Conservation (phyloP, 2,888 invertebrate genomes). For the Stenodema calcarata region DNA sequence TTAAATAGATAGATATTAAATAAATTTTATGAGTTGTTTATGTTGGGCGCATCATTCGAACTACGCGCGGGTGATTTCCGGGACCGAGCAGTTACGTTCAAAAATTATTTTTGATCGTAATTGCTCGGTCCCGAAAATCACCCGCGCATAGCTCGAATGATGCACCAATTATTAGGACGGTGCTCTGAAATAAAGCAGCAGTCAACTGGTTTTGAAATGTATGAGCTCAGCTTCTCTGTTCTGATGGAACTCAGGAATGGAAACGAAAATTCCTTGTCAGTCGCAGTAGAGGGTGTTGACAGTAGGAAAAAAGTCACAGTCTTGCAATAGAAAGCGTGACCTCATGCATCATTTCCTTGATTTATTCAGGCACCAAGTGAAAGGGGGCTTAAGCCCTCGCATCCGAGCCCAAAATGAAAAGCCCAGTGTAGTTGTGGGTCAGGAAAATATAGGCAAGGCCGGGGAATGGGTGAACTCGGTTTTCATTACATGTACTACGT, state of each 20-base stretch:
- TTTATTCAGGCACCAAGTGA: constrained; percentile 19
- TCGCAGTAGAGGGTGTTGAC: neutral
- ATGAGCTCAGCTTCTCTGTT: neutral
- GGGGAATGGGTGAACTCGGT: neutral
- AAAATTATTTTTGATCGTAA: too few relatives aligned
- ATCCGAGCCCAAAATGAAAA: neutral
- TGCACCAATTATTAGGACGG: too few relatives aligned
- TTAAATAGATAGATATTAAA: too few relatives aligned
- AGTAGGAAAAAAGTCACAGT: neutral
- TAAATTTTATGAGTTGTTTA: too few relatives aligned
- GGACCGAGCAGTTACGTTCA: too few relatives aligned
- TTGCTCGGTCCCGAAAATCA: too few relatives aligned
- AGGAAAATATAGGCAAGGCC: neutral
- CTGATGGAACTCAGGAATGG: neutral
- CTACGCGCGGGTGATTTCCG: too few relatives aligned
- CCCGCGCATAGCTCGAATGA: too few relatives aligned
- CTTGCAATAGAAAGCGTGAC: constrained; percentile 8
- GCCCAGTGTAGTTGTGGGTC: neutral
- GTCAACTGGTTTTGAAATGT: neutral
- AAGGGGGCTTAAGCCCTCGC: neutral
- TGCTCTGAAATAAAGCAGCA: neutral
- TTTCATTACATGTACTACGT: neutral
- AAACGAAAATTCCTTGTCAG: neutral
- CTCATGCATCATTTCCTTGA: constrained; percentile 28
- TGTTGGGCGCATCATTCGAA: too few relatives aligned